A percentile compares a stretch with the other conserved stretches of the same genome.
Evolutionary conservation across 2,113 vertebrate species (phyloP).

Genomic region (Calidris pugnax): DNA sequence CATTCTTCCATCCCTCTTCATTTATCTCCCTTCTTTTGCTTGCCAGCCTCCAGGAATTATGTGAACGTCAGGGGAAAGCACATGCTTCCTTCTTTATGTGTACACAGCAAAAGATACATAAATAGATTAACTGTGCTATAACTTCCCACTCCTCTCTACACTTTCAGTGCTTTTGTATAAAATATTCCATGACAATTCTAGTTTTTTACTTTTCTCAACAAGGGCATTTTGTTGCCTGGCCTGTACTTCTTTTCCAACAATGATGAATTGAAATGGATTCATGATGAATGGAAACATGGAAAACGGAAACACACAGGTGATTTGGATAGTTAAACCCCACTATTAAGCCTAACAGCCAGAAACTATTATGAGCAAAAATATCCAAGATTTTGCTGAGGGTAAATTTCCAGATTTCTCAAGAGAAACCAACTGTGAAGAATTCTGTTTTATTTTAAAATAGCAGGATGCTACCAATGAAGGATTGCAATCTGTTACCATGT

Average conservation of each 20-base stretch:
- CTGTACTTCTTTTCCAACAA: neutral
- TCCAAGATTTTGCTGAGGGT: neutral
- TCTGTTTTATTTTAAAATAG: neutral
- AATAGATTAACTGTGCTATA: neutral
- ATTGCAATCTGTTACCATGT: neutral
- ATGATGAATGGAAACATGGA: too few relatives aligned
- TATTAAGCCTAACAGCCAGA: neutral
- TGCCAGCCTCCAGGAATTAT: conserved; percentile 24
- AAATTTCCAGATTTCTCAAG: neutral
- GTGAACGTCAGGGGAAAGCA: neutral
- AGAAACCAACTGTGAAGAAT: neutral
- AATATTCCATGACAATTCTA: neutral
- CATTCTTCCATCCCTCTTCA: conserved; percentile 41
- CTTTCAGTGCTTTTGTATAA: neutral
- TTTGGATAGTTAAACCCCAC: neutral
- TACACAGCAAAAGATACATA: neutral
- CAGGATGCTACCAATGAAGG: neutral
- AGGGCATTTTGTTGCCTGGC: neutral
- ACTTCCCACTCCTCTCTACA: neutral
- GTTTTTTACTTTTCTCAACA: neutral
- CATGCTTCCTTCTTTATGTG: neutral
- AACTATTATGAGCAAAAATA: neutral
- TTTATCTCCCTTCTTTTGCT: conserved; percentile 5
- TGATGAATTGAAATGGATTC: too few relatives aligned
- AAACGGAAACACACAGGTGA: neutral